These are phyloP conservation scores for Pantherophis guttatus DNA, from an alignment of 2,113 vertebrate genomes.

Conservation along the genomic window DNA sequence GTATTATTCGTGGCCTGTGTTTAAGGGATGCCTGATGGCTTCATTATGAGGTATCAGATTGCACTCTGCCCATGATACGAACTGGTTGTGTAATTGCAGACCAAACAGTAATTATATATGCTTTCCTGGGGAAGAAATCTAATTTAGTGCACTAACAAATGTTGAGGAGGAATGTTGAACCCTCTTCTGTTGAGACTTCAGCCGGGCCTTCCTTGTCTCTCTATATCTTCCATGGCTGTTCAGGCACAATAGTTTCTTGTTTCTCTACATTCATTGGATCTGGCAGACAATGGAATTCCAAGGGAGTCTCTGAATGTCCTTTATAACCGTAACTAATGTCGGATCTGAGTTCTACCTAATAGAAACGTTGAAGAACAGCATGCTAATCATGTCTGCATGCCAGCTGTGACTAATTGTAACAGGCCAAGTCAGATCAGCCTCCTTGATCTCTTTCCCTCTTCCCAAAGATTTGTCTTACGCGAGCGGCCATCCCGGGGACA, in stretches of 20 bases:
- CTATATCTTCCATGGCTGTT: constrained; percentile 47
- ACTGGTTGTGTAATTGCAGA: constrained; percentile 3
- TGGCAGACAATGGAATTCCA: constrained; percentile 61
- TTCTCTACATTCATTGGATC: constrained; percentile 58
- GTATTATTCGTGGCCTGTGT: neutral
- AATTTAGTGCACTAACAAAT: constrained; percentile 34
- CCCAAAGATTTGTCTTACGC: constrained; percentile 40
- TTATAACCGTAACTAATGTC: constrained; percentile 67
- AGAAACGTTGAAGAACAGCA: constrained; percentile 61
- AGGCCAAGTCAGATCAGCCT: constrained; percentile 46
- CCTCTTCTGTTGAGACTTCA: constrained; percentile 17
- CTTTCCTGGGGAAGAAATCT: constrained; percentile 28
- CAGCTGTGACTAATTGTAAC: constrained; percentile 49
- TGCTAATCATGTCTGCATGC: constrained; percentile 56
- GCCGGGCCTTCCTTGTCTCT: constrained; percentile 40
- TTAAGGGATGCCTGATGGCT: neutral
- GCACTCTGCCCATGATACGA: neutral
- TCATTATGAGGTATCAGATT: constrained; percentile 17
- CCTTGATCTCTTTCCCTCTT: constrained; percentile 12
- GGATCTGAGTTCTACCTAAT: constrained; percentile 62
- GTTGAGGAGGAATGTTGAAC: neutral
- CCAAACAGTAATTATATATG: constrained; percentile 25
- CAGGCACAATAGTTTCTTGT: constrained; percentile 22
- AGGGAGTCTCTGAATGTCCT: constrained; percentile 58
- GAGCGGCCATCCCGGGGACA: constrained; percentile 1